phyloP scores from a whole-genome alignment of 2,888 invertebrate genomes.

The Melieria picta region DNA sequence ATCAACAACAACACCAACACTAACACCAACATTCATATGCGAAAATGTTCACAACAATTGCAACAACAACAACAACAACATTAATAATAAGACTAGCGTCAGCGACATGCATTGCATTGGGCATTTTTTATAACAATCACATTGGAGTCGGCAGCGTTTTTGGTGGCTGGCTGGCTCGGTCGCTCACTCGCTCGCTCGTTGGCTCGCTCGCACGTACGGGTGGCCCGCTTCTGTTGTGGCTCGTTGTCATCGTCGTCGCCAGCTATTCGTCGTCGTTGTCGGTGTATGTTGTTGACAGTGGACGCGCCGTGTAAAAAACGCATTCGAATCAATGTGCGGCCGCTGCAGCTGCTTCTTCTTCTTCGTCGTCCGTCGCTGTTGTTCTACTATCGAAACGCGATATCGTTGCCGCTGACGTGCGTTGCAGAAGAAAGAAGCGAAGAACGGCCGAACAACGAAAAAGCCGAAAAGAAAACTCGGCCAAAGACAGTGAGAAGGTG shows the following conservation, averaged over 20 bases:
- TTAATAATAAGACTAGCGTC: not conserved
- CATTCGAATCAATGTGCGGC: not conserved
- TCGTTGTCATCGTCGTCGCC: constrained; percentile 38
- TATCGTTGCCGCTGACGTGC: constrained; percentile 4
- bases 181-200: constrained; percentile 38
- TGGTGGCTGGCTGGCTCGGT: constrained; percentile 37
- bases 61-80: constrained; percentile 6
- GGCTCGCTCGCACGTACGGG: constrained; percentile 36
- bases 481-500: too few relatives aligned
- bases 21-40: too few relatives aligned
- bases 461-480: too few relatives aligned
- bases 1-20: too few relatives aligned
- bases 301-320: constrained; percentile 51
- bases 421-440: not conserved
- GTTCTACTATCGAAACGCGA: not conserved
- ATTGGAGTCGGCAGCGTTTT: constrained; percentile 19
- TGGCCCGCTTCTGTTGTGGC: constrained; percentile 39
- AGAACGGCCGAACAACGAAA: too few relatives aligned
- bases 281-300: constrained; percentile 58
- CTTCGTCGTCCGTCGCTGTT: not conserved
- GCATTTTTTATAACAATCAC: constrained; percentile 33
- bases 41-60: not conserved
- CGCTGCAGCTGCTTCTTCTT: not conserved
- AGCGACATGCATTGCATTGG: constrained; percentile 42
- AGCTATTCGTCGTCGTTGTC: constrained; percentile 43